Evolutionary conservation across 2,113 vertebrate species (phyloP), one percentile per base, ranked within the genome.

Genomic region (Zosterops lateralis): DNA sequence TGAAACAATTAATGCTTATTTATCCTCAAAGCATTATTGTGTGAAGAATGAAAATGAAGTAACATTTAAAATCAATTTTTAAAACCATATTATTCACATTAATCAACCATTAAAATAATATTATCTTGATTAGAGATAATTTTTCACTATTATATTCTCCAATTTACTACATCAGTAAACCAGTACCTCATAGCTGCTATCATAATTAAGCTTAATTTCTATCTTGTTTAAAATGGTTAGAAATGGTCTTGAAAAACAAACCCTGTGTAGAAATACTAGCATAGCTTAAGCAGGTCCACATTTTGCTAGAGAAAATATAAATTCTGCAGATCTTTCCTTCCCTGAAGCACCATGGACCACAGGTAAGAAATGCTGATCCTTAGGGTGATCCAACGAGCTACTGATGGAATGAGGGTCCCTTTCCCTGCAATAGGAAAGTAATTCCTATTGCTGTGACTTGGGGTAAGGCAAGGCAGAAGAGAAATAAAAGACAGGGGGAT

Each of bases 311-410:
- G 31, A 54, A 94, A 83, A 67, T 21, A 29, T 47, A 38, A 66
- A 74, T 84, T 76, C 31, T 76, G 38, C 1, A 9, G 6, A 45
- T 19, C 29, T 76, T 77, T 74, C 64, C 6, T 42, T 45, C 32
- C 14, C 17, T 34, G 50, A 70, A 80, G 25, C n/a, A 13, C 10
- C 0, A 0, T 6, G 7, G 73, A 40, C 36, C 11, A 45, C 2
- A 57, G 28, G 42, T 40, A n/a, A 62, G 65, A 71, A 80, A 47
- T 29, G 26, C 12, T 54, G 36, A 88, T 18, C 29, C 24, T 22
- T 2, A 18, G 28, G 48, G 29, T 36, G 71, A 65, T 17, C 6
- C 26, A 40, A 6, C 6, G 20, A 62, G 28, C 28, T 3, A 18
- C 0, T 32, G 60, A 28, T 26, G n/a, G 60, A 68, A 71, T 19